These are phyloP conservation scores for Orchestes rusci DNA, from an alignment of 2,888 invertebrate species.

Conservation along the genomic window DNA sequence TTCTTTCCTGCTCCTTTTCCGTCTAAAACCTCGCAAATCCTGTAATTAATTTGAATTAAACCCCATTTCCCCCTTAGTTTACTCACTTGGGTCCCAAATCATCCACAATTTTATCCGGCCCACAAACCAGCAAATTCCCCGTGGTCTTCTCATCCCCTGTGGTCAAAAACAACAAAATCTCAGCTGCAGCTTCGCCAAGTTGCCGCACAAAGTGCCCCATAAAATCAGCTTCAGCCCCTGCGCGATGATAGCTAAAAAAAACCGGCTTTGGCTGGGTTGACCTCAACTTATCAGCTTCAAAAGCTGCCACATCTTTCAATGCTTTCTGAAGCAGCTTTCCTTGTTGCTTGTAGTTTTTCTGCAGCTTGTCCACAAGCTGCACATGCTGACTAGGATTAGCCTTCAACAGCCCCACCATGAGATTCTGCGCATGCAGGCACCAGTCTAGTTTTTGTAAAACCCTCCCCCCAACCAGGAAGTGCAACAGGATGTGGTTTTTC, in stretches of 20 bases:
- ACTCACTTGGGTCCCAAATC: slow-evolving; percentile 57
- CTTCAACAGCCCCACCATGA: slow-evolving; percentile 64
- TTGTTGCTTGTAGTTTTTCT: slow-evolving; percentile 56
- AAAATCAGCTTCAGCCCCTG: slow-evolving; percentile 74
- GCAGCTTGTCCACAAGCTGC: slow-evolving; percentile 66
- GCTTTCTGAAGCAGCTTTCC: slow-evolving; percentile 60
- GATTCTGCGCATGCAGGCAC: slow-evolving; percentile 60
- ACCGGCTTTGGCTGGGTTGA: slow-evolving; percentile 46
- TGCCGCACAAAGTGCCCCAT: slow-evolving; percentile 62
- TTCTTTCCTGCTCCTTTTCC: slow-evolving; percentile 73
- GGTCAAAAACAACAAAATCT: slow-evolving; percentile 59
- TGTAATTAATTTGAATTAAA: slow-evolving; percentile 28
- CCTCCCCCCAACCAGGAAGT: slow-evolving; percentile 68
- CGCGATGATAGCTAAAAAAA: slow-evolving; percentile 55
- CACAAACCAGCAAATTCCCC: slow-evolving; percentile 53
- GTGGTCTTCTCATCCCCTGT: slow-evolving; percentile 61
- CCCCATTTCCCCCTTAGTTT: background rate
- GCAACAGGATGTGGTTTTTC: slow-evolving; percentile 57
- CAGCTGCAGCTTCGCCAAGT: slow-evolving; percentile 46
- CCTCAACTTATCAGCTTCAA: slow-evolving; percentile 54
- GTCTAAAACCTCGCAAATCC: slow-evolving; percentile 59
- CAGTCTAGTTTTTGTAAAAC: slow-evolving; percentile 55
- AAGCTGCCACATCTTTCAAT: slow-evolving; percentile 61
- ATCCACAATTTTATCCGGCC: slow-evolving; percentile 48
- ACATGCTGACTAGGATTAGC: slow-evolving; percentile 63